Evolutionary conservation across 1,140 invertebrate genomes (phyloP), one percentile per base, ranked within the genome.

Genomic region (Sycophaga agraensis): DNA sequence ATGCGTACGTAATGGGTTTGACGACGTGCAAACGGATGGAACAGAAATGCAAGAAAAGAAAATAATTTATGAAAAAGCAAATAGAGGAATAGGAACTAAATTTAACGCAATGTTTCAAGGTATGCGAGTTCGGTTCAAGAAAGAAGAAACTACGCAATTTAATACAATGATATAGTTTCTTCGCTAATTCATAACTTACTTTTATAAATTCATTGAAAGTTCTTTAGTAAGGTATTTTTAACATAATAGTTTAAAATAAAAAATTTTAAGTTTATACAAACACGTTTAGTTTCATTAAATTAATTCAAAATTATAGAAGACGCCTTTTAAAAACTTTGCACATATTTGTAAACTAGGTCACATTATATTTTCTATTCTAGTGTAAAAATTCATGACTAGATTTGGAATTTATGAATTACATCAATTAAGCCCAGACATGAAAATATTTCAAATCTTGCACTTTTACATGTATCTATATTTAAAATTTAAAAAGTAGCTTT

Each of bases 1-100:
- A 57, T 74, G 77, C 43, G 73, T 85, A 50, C 71, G 77, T 62
- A 75, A 72, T 17, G 78, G 81, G 49, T 79, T 83, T 46, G 76
- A 83, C 34, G 77, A 69, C 11, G 11, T 40, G 4, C 78, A 82
- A 64, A 74, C 75, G 7, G 73, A 78, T 37, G 73, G 79, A 64
- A 59, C 60, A 35, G 51, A 46, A 37, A 68, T 64, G 50, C 73
- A 78, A 42, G 63, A 64, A 21, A 53, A 63, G 35, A 59, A 72
- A 65, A 21, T 59, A 34, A 58, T 62, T 37, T 51, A 64, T 4
- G 57, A 66, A 48, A 12, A 61, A 22, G 12, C 62, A 4, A 42
- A 64, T 17, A 59, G 64, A 53, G 70, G 70, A 43, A 53, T 77
- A 11, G 62, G 68, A 34, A 64, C 61, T 12, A 69, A 70, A 61